A percentile compares a stretch with the other conserved stretches of the same genome.
Conservation (phyloP, 2,888 invertebrate species). For the Zele albiditarsus region DNA sequence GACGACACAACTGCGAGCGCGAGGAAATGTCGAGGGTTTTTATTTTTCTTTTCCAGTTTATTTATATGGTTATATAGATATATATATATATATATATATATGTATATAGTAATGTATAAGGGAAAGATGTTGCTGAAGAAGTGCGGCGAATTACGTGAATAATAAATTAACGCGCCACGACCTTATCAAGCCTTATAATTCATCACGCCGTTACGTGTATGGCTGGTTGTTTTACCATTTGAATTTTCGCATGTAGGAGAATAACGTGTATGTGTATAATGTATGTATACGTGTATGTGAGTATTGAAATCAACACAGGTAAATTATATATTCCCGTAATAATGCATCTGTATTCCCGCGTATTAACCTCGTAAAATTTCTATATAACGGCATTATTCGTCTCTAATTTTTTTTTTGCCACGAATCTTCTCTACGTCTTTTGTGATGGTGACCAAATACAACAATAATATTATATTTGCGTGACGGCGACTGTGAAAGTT, state of each 20-base stretch:
- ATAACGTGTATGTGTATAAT: slow-evolving; percentile 7
- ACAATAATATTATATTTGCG: slow-evolving; percentile 7
- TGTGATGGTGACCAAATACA: slow-evolving; percentile 25
- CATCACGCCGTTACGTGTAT: slow-evolving; percentile 66
- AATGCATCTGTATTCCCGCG: slow-evolving; percentile 47
- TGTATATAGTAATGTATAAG: background rate
- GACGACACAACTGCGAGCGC: background rate
- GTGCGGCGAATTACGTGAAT: slow-evolving; percentile 62
- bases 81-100: background rate
- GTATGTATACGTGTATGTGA: slow-evolving; percentile 17
- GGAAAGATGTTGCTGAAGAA: background rate
- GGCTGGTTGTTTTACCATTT: slow-evolving; percentile 44
- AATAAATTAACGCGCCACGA: slow-evolving; percentile 69
- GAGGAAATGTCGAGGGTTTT: background rate
- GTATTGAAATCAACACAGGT: background rate
- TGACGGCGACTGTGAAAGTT: slow-evolving; percentile 47
- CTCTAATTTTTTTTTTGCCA: slow-evolving; percentile 39
- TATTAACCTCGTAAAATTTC: slow-evolving; percentile 65
- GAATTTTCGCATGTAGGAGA: background rate
- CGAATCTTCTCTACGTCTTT: slow-evolving; percentile 32
- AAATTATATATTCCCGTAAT: background rate
- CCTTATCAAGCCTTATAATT: slow-evolving; percentile 71
- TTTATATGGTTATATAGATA: background rate
- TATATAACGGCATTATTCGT: slow-evolving; percentile 52
- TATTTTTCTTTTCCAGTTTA: background rate